These are phyloP conservation scores for Heteronetta atricapilla DNA, from an alignment of 2,113 vertebrate species.

Conservation along the genomic window DNA sequence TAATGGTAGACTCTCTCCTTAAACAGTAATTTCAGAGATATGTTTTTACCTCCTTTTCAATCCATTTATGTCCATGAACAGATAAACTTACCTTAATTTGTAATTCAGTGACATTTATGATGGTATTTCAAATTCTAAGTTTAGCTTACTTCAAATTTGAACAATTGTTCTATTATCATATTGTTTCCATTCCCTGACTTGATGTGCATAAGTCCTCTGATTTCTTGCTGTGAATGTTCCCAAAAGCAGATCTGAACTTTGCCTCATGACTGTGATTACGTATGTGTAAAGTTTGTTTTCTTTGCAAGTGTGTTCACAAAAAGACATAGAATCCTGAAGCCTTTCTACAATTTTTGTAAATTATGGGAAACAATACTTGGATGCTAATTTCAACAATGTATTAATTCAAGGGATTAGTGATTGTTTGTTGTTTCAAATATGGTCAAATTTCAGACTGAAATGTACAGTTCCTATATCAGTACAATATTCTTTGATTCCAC, in stretches of 20 bases:
- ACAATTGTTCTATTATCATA: slow-evolving; percentile 2
- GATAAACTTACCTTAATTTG: slow-evolving; percentile 9
- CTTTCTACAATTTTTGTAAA: background rate
- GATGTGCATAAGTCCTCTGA: background rate
- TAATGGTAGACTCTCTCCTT: background rate
- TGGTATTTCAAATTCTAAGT: slow-evolving; percentile 38
- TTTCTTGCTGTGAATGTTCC: slow-evolving; percentile 33
- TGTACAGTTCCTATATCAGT: background rate
- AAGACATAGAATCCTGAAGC: background rate
- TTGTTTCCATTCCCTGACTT: slow-evolving; percentile 27
- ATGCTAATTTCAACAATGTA: background rate
- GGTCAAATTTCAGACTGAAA: background rate
- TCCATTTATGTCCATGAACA: background rate
- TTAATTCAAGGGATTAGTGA: background rate
- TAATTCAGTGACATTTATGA: slow-evolving; percentile 47
- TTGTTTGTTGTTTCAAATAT: background rate
- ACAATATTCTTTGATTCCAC: background rate
- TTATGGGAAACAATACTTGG: background rate
- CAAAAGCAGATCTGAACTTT: slow-evolving; percentile 61
- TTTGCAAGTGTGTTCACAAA: background rate
- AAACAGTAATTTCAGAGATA: background rate
- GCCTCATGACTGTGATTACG: slow-evolving; percentile 29
- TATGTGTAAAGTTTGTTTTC: slow-evolving; percentile 48
- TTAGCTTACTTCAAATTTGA: slow-evolving; percentile 10
- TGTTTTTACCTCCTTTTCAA: slow-evolving; percentile 2